Percentiles rank a stretch among this genome's conserved stretches.
Evolutionary conservation across 2,888 invertebrate genomes (phyloP).

Genomic region (Deilephila porcellus): DNA sequence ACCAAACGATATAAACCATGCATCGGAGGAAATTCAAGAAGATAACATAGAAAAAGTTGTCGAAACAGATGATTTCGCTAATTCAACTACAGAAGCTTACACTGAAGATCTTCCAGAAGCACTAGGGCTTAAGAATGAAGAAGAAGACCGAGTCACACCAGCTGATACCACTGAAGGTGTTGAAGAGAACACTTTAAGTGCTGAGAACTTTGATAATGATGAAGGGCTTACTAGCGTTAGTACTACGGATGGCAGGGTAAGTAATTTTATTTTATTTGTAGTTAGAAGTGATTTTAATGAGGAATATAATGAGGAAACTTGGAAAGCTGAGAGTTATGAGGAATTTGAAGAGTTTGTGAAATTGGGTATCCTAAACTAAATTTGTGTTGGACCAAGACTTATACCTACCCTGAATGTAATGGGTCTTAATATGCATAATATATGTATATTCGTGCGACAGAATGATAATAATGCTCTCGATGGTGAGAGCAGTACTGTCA

Average conservation of each 20-base stretch:
- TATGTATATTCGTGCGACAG: no score
- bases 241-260: slow-evolving; percentile 1
- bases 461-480: no score
- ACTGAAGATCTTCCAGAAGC: slow-evolving; percentile 25
- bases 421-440: no score
- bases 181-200: slow-evolving; percentile 19
- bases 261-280: not conserved
- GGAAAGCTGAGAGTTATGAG: no score
- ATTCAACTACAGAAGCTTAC: slow-evolving; percentile 26
- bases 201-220: slow-evolving; percentile 14
- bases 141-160: slow-evolving; percentile 2
- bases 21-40: slow-evolving; percentile 1
- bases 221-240: not conserved
- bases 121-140: slow-evolving; percentile 2
- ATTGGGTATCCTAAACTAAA: no score
- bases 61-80: slow-evolving; percentile 1
- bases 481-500: no score
- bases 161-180: slow-evolving; percentile 26
- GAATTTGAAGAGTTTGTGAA: no score
- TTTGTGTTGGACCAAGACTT: no score
- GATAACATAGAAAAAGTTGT: not conserved
- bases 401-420: no score
- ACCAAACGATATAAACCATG: slow-evolving; percentile 5
- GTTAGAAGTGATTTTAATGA: no score
- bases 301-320: no score